These are phyloP conservation scores for Pao palembangensis DNA, from an alignment of 2,113 vertebrate genomes.

Conservation along the genomic window DNA sequence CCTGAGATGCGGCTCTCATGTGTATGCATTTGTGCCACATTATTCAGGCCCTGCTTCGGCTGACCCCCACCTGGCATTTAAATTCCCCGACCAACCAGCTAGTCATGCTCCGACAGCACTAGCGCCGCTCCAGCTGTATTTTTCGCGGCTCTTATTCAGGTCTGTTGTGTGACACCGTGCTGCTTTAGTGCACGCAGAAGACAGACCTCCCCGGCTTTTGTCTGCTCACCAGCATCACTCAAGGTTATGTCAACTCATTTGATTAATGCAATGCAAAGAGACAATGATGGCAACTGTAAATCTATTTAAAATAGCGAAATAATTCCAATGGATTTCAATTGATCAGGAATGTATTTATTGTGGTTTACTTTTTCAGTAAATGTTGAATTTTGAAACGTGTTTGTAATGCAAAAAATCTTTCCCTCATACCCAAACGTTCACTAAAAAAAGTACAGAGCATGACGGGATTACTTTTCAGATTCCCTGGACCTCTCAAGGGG, in stretches of 20 bases:
- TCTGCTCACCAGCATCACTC: slow-evolving; percentile 6
- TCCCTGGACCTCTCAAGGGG: no score
- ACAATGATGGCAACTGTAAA: no score
- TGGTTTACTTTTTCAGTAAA: no score
- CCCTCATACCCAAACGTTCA: no score
- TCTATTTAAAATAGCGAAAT: no score
- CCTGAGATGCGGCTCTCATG: slow-evolving; percentile 71
- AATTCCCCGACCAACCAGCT: slow-evolving; percentile 78
- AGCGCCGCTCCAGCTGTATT: slow-evolving; percentile 75
- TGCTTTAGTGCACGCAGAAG: slow-evolving; percentile 18
- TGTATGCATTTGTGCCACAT: slow-evolving; percentile 81
- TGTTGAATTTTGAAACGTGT: no score
- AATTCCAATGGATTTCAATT: no score
- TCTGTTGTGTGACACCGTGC: slow-evolving; percentile 44
- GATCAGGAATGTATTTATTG: no score
- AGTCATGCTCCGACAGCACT: slow-evolving; percentile 79
- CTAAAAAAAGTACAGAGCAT: no score
- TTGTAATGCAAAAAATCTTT: no score
- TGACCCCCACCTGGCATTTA: slow-evolving; percentile 85
- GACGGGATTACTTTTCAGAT: no score
- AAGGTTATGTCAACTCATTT: slow-evolving; percentile 10
- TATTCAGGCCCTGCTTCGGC: slow-evolving; percentile 79
- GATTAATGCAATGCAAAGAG: slow-evolving; percentile 5
- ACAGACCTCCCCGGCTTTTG: slow-evolving; percentile 5
- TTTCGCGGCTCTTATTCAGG: slow-evolving; percentile 68